Percentiles rank a stretch among this genome's conserved stretches.
phyloP scores from a whole-genome alignment of 92 coral and sea anemone genomes.

The Umimayanthus chanpuru region DNA sequence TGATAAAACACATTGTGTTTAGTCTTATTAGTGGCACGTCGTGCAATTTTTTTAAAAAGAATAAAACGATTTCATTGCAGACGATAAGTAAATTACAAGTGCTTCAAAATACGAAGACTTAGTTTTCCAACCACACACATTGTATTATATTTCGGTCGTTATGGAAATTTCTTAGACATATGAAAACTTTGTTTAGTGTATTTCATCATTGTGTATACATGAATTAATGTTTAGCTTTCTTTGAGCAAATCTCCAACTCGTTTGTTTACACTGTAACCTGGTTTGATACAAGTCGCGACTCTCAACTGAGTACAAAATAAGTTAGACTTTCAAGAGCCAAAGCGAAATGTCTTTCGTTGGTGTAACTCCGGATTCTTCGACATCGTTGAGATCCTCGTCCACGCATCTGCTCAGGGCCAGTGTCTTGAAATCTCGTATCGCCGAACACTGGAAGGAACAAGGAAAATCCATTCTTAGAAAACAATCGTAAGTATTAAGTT shows the following conservation, averaged over 20 bases:
- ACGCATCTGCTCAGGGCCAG: not conserved
- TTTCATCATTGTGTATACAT: not conserved
- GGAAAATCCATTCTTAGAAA: not conserved
- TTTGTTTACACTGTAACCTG: slow-evolving; percentile 8
- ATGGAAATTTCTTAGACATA: slow-evolving; percentile 5
- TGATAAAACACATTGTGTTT: too few relatives aligned
- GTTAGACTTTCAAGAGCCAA: not conserved
- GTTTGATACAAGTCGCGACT: not conserved
- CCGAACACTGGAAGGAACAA: slow-evolving; percentile 12
- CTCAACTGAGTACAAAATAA: not conserved
- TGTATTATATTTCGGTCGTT: not conserved
- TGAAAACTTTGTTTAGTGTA: not conserved
- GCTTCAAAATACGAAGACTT: not conserved
- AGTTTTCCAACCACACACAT: not conserved
- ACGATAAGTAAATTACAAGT: not conserved
- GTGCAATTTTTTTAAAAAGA: not conserved
- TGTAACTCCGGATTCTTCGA: not conserved
- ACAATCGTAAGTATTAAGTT: not conserved
- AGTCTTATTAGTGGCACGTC: not conserved
- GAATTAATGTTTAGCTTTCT: not conserved
- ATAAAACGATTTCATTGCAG: not conserved
- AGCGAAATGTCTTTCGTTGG: not conserved
- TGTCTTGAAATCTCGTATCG: not conserved
- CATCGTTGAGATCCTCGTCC: not conserved
- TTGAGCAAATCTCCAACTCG: not conserved